Conservation (phyloP, 2,888 invertebrate species). For the Macaria liturata region DNA sequence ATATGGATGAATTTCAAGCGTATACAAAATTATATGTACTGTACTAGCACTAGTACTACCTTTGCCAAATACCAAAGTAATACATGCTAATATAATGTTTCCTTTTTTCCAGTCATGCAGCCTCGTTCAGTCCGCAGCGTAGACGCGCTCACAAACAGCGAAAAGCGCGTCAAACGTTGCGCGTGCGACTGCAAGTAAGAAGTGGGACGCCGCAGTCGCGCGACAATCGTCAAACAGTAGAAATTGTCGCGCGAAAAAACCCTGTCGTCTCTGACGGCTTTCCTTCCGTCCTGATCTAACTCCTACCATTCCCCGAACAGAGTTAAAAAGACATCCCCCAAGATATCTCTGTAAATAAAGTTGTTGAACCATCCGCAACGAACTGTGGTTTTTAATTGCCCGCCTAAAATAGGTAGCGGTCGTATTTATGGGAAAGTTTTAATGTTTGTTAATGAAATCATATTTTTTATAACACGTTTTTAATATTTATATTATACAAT, state of each 20-base stretch:
- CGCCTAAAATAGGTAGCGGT: constrained; percentile 46
- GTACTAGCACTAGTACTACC: no score
- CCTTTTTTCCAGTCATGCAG: constrained; percentile 87
- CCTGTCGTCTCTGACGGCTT: constrained; percentile 26
- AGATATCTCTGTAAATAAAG: constrained; percentile 67
- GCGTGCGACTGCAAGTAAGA: constrained; percentile 88
- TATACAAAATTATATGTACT: no score
- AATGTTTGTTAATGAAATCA: constrained; percentile 57
- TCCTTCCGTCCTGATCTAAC: constrained; percentile 53
- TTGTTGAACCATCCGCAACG: constrained; percentile 56
- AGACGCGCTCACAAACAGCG: constrained; percentile 75
- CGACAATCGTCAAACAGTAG: constrained; percentile 1
- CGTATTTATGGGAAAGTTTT: constrained; percentile 53
- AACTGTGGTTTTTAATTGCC: constrained; percentile 58
- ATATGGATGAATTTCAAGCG: no score
- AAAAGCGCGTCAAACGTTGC: constrained; percentile 89
- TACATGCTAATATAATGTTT: constrained; percentile 6
- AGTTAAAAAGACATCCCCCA: constrained; percentile 34
- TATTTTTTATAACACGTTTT: constrained; percentile 52
- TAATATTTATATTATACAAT: constrained; percentile 37
- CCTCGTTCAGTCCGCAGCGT: constrained; percentile 87
- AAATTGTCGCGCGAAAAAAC: constrained; percentile 22
- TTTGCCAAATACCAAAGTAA: no score
- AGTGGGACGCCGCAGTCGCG: constrained; percentile 4
- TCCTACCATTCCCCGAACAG: constrained; percentile 37